These are phyloP conservation scores for Vidua macroura DNA, from an alignment of 2,113 vertebrate genomes.

Conservation along the genomic window DNA sequence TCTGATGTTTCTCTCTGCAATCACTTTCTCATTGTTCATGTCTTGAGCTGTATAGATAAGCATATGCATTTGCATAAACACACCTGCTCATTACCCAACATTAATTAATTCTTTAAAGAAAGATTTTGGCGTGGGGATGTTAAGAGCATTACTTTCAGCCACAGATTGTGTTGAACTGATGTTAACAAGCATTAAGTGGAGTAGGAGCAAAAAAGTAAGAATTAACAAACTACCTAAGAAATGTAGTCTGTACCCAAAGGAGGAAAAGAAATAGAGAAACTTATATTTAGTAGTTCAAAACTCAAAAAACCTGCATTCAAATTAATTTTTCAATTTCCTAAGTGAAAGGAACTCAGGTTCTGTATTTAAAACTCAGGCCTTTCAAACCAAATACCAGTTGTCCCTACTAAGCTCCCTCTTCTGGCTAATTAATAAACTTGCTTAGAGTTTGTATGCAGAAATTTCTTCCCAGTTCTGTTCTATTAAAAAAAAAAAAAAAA, in stretches of 20 bases:
- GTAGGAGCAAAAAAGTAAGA: neutral
- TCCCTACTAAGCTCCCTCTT: conserved; percentile 36
- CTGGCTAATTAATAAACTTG: conserved; percentile 19
- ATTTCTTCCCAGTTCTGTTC: neutral
- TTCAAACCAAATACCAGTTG: neutral
- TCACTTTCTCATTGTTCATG: neutral
- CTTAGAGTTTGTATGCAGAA: neutral
- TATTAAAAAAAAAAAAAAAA: neutral
- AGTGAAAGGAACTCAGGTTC: neutral
- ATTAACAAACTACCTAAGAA: neutral
- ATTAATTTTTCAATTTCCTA: neutral
- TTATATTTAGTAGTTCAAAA: neutral
- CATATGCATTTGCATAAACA: neutral
- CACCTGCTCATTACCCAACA: neutral
- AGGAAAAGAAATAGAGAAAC: neutral
- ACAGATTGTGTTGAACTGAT: neutral
- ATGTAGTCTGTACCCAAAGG: neutral
- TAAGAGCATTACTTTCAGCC: neutral
- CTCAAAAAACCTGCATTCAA: neutral
- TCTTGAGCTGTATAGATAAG: neutral
- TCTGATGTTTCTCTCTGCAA: neutral
- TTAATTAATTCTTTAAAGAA: neutral
- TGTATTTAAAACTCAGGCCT: neutral
- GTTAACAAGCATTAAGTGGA: neutral
- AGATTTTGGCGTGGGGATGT: neutral